These are phyloP conservation scores for Phthorimaea operculella DNA, from an alignment of 1,140 invertebrate genomes.

Conservation along the genomic window DNA sequence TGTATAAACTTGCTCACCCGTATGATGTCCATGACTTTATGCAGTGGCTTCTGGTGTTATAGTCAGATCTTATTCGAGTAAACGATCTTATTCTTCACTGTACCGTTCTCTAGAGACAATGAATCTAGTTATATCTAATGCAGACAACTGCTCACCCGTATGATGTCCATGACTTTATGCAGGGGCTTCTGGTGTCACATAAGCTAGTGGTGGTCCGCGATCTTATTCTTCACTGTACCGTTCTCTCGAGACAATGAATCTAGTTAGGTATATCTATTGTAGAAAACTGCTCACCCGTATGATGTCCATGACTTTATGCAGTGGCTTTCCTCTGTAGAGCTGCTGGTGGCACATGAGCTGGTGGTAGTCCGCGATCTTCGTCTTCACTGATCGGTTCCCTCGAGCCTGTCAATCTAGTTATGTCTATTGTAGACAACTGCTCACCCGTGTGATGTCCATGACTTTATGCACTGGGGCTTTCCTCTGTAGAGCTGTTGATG, in stretches of 20 bases:
- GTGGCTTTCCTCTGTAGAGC: conserved; percentile 57
- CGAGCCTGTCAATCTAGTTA: conserved; percentile 52
- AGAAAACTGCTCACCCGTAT: conserved; percentile 51
- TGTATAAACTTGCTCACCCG: conserved; percentile 29
- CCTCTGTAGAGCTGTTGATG: conserved; percentile 57
- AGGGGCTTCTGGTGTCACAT: too few species aligned
- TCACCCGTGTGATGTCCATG: conserved; percentile 61
- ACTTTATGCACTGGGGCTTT: conserved; percentile 60
- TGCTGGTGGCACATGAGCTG: conserved; percentile 53
- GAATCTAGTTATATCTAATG: too few species aligned
- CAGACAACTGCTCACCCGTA: conserved; percentile 50
- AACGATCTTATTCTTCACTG: too few species aligned
- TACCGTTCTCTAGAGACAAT: too few species aligned
- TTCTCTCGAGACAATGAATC: too few species aligned
- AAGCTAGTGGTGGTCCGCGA: conserved; percentile 53
- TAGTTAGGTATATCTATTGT: too few species aligned
- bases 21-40: conserved; percentile 63
- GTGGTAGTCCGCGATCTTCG: conserved; percentile 49
- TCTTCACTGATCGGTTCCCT: conserved; percentile 38
- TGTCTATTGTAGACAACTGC: not conserved
- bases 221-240: too few species aligned
- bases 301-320: conserved; percentile 62
- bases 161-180: conserved; percentile 61
- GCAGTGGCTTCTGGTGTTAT: conserved; percentile 58
- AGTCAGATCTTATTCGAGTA: too few species aligned